phyloP scores from a whole-genome alignment of 1,140 invertebrate genomes.

The roundworm (Caenorhabditis elegans) region WBcel235 BX284602.5:14343001-14343500 shows the following conservation, averaged over 20 bases:
- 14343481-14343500: constrained; percentile 60
- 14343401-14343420: constrained; percentile 61
- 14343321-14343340: constrained; percentile 58
- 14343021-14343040: too few relatives aligned
- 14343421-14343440: constrained; percentile 64
- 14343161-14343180: constrained; percentile 64
- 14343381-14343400: constrained; percentile 60
- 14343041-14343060: too few relatives aligned
- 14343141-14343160: constrained; percentile 58
- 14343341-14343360: constrained; percentile 62
- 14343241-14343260: constrained; percentile 48
- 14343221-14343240: constrained; percentile 53
- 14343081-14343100: constrained; percentile 63
- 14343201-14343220: constrained; percentile 51
- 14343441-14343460: constrained; percentile 57
- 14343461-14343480: constrained; percentile 56
- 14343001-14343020: too few relatives aligned
- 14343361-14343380: constrained; percentile 61
- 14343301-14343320: constrained; percentile 52
- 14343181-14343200: constrained; percentile 61
- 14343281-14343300: constrained; percentile 22
- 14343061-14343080: constrained; percentile 65
- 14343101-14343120: constrained; percentile 56
- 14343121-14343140: constrained; percentile 59
- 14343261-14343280: constrained; percentile 40